Conservation (phyloP, 2,113 vertebrate genomes). For the Echinops telfairi region DNA sequence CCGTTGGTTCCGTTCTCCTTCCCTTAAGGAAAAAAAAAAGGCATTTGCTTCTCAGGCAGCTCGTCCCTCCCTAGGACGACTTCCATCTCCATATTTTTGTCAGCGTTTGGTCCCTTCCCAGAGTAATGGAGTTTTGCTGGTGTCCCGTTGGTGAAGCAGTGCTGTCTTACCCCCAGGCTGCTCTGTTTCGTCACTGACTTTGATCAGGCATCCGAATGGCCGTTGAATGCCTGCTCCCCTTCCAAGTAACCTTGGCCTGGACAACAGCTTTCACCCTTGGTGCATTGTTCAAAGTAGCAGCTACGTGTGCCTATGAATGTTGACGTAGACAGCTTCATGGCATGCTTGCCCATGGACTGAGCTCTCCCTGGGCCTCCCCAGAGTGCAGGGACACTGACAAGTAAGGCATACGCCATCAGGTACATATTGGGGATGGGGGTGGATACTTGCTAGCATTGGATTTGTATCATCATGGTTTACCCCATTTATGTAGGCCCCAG, state of each 20-base stretch:
- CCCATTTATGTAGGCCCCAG: constrained; percentile 26
- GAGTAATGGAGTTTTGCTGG: too few species aligned
- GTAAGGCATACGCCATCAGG: neutral
- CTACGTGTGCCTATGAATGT: constrained; percentile 22
- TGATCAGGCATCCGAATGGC: neutral
- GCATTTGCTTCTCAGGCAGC: neutral
- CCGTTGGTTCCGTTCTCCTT: neutral
- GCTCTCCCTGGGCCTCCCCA: neutral
- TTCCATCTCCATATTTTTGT: neutral
- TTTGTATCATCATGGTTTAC: constrained; percentile 40
- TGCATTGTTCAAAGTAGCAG: constrained; percentile 9
- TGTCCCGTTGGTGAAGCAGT: neutral
- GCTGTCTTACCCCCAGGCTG: neutral
- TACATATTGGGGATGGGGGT: neutral
- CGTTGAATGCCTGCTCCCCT: constrained; percentile 20
- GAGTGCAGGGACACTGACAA: neutral
- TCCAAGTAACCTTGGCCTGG: neutral
- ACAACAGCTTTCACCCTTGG: neutral
- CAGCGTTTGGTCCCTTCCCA: neutral
- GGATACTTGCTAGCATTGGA: constrained; percentile 29
- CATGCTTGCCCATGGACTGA: constrained; percentile 1
- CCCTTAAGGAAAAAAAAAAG: too few species aligned
- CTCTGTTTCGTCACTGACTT: neutral
- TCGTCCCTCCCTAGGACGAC: neutral
- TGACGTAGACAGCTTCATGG: constrained; percentile 17